These are phyloP conservation scores for Catharus minimus DNA, from an alignment of 2,113 vertebrate genomes.

Conservation along the genomic window DNA sequence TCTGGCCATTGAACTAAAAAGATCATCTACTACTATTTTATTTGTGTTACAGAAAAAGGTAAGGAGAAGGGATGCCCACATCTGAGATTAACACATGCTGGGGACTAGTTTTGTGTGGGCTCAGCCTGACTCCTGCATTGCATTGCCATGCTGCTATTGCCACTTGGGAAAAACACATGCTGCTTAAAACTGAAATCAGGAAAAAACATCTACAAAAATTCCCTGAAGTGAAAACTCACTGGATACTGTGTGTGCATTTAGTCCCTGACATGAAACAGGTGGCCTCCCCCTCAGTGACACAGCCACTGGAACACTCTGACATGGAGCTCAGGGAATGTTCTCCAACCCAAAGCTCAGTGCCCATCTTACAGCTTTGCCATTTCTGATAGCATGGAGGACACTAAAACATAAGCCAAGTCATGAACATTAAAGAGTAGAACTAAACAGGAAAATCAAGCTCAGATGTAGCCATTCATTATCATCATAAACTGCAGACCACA, in stretches of 20 bases:
- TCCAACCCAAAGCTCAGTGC: not conserved
- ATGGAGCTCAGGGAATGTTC: not conserved
- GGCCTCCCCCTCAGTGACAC: not conserved
- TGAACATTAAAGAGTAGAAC: not conserved
- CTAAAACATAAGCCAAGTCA: not conserved
- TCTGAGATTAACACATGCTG: not conserved
- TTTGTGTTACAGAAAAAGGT: not conserved
- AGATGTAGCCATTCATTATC: not conserved
- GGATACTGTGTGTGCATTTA: fast-evolving
- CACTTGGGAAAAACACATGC: not conserved
- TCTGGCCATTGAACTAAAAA: not conserved
- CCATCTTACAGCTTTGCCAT: not conserved
- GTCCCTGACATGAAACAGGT: not conserved
- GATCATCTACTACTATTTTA: not conserved
- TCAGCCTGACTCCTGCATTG: not conserved
- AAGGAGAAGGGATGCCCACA: not conserved
- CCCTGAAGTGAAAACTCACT: not conserved
- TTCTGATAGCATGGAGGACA: not conserved
- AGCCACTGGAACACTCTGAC: not conserved
- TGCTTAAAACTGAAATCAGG: not conserved
- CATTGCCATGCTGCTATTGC: not conserved
- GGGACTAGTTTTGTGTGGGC: not conserved
- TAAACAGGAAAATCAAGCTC: not conserved
- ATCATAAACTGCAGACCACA: not conserved
- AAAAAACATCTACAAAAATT: not conserved